These are phyloP conservation scores for Rhorus exstirpatorius DNA, from an alignment of 2,888 invertebrate genomes.

Conservation along the genomic window DNA sequence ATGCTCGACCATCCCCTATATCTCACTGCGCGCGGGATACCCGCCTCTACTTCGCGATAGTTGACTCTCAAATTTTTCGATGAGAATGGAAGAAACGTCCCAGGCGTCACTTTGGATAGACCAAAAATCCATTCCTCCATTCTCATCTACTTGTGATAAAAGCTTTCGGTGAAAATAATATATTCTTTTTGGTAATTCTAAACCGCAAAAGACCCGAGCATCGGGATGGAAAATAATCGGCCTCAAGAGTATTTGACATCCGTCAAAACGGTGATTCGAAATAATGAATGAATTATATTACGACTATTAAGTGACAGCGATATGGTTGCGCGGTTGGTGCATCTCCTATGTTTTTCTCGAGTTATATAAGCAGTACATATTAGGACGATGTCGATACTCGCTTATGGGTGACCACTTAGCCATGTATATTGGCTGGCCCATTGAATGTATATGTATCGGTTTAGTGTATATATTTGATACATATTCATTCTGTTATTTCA, in stretches of 20 bases:
- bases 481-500: too few relatives aligned
- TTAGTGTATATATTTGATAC: too few relatives aligned
- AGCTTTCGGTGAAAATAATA: constrained; percentile 16
- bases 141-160: constrained; percentile 38
- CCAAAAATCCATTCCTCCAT: constrained; percentile 11
- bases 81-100: constrained; percentile 39
- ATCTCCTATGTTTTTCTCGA: too few relatives aligned
- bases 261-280: not conserved
- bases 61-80: constrained; percentile 63
- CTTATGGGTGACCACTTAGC: too few relatives aligned
- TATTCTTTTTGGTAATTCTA: not conserved
- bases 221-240: not conserved
- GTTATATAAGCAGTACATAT: too few relatives aligned
- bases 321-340: too few relatives aligned
- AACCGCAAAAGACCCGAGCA: not conserved
- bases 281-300: too few relatives aligned
- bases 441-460: too few relatives aligned
- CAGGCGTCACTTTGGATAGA: constrained; percentile 31
- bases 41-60: constrained; percentile 37
- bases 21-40: not conserved
- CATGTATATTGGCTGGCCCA: too few relatives aligned
- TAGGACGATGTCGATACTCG: too few relatives aligned
- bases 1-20: constrained; percentile 24
- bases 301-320: too few relatives aligned
- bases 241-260: not conserved